Base-by-base conservation (phyloP, 2,797 vertebrate species). In the Chaunax sp. region DNA sequence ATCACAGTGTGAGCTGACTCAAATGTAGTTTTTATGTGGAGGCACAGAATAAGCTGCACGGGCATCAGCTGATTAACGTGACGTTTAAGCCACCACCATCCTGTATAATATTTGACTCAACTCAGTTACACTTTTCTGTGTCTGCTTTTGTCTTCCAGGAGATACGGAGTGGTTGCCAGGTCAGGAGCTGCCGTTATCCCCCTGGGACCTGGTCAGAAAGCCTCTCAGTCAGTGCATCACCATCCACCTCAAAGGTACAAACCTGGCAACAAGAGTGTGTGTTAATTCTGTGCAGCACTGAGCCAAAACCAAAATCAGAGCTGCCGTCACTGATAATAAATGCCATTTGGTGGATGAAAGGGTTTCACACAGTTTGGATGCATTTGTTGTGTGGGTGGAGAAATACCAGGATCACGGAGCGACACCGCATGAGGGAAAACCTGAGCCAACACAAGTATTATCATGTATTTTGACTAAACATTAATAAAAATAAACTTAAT, bases 161-260 rank as follows among this genome's bases (percentile, higher is more conserved):
- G 95, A 93, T 38, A 57, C 92, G 7, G 91, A 92, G 1, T 98
- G 96, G 96, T 88, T 92, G 71, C 83, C 90, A 6, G 94, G 94
- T 84, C 95, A 98, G 89, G 93, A 93, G 64, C 94, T 94, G 67
- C 59, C 91, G 5, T 85, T 93, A 18, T 90, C 92, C 52, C 97
- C 96, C 0, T 98, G 97, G 97, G 96, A 98, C 54, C 94, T 98
- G 20, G 81, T 98, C 89, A 94, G 92, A 61, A 98, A 90, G 79
- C 95, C 92, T 47, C 93, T 92, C 77, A 89, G 93, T 69, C 96
- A 97, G 65, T 78, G 92, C 37, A 87, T 98, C 84, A 94, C 94
- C 22, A 86, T 96, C 78, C 85, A 82, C 52, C 89, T 93, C 56
- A 91, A 91, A 94, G 94, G 93, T 94, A 79, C 51, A 33, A 71